Evolutionary conservation across 2,113 vertebrate genomes (phyloP).

Genomic region (Corvus cornix): DNA sequence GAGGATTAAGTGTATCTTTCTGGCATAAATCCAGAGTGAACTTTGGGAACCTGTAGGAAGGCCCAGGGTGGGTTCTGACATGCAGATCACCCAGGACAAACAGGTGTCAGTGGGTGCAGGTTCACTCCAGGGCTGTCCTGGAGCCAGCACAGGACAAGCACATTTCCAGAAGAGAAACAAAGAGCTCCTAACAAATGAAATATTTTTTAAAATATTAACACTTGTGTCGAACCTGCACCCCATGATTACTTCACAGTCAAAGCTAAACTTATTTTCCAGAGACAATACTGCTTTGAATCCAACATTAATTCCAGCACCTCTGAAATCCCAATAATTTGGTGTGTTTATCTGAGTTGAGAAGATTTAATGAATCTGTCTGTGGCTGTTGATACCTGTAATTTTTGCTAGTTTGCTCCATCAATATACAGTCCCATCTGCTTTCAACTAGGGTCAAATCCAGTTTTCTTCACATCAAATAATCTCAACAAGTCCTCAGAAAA

Average conservation of each 20-base stretch:
- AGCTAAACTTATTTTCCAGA: background rate
- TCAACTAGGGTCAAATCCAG: background rate
- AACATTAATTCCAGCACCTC: background rate
- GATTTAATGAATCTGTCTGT: background rate
- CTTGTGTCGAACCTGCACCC: background rate
- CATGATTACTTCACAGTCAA: background rate
- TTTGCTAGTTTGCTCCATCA: background rate
- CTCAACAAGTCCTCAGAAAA: background rate
- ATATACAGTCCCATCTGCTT: background rate
- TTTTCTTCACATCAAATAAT: background rate
- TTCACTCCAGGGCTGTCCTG: background rate
- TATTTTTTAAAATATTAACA: fast-evolving
- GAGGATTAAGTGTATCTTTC: background rate
- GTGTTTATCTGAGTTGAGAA: background rate
- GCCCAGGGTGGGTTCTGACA: background rate
- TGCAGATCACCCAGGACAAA: background rate
- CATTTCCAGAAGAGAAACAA: background rate
- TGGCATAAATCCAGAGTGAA: background rate
- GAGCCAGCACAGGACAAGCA: background rate
- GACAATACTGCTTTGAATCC: background rate
- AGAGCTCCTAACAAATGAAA: background rate
- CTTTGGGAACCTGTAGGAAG: background rate
- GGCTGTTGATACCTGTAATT: background rate
- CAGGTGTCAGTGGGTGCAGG: background rate
- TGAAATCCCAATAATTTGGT: background rate